phyloP scores from a whole-genome alignment of 1,140 invertebrate genomes.

The Aleiodes sp. region DNA sequence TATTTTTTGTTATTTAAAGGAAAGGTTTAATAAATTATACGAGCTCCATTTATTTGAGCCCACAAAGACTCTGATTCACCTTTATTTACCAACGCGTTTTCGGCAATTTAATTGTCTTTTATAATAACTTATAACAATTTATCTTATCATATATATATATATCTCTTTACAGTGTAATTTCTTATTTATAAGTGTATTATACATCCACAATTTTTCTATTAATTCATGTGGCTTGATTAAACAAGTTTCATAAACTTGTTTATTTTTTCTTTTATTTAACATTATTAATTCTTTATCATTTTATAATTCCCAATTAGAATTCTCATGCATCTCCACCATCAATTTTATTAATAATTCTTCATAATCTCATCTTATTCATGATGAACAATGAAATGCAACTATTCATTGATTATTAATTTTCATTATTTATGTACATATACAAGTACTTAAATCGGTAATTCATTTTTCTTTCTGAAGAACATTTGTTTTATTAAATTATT shows the following conservation, averaged over 20 bases:
- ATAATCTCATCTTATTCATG: too few species aligned
- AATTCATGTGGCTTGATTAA: constrained; percentile 13
- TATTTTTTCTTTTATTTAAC: background rate
- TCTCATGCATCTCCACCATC: too few species aligned
- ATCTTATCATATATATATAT: constrained; percentile 35
- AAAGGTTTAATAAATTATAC: background rate
- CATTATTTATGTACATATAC: constrained; percentile 18
- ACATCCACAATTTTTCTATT: constrained; percentile 23
- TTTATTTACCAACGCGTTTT: constrained; percentile 53
- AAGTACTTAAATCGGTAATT: background rate
- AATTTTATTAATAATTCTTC: too few species aligned
- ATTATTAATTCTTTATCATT: constrained; percentile 3
- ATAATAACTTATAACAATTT: constrained; percentile 59
- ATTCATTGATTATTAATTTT: too few species aligned
- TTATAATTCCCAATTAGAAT: too few species aligned
- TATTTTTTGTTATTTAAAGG: too few species aligned
- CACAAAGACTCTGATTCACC: constrained; percentile 42
- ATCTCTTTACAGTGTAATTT: constrained; percentile 5
- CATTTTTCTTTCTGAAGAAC: constrained; percentile 16
- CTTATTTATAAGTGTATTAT: constrained; percentile 34
- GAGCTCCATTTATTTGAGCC: constrained; percentile 25
- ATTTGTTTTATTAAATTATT: constrained; percentile 1
- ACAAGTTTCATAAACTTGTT: constrained; percentile 12
- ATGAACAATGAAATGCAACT: too few species aligned
- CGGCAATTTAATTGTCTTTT: constrained; percentile 45